Evolutionary conservation across 2,888 invertebrate species (phyloP), one percentile per base, ranked within the genome.

Genomic region (Branchipolynoe longqiensis): DNA sequence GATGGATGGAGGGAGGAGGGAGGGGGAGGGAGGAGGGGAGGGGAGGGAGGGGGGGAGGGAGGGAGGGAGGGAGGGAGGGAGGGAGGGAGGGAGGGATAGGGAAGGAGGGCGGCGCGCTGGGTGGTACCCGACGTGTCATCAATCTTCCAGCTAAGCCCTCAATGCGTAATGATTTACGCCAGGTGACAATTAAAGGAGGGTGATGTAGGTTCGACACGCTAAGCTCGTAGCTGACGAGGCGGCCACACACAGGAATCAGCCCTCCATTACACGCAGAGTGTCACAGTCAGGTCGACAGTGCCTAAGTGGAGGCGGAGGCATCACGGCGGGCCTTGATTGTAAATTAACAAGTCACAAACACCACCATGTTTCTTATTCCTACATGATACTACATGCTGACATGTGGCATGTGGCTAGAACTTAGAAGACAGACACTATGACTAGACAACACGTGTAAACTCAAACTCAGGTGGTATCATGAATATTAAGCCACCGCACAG

Each of bases 191-290:
- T 25, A 14, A 56, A 36, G 69, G 69, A 12, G 12, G 69, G 25
- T 62, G 48, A 62, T 62, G 31, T 31, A 62, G 28, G 62, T 28
- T 2, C 28, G 25, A 28, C 62, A 62, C 62, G 62, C 62, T 4
- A 62, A 31, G 28, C 14, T 25, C 25, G 62, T 28, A 31, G 12
- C 12, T 62, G 62, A 62, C 14, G 31, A 31, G 25, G 56, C 22
- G 62, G 12, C 62, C 62, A 62, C 62, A 62, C 62, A 62, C 62
- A 14, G 25, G 28, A 31, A 62, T 62, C 62, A 12, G n/a, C n/a
- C n/a, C n/a, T n/a, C n/a, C n/a, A n/a, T n/a, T n/a, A n/a, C n/a
- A n/a, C n/a, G n/a, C n/a, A n/a, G n/a, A n/a, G n/a, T n/a, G n/a
- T n/a, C n/a, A n/a, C n/a, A n/a, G n/a, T n/a, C n/a, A n/a, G n/a